phyloP scores from a whole-genome alignment of 2,888 invertebrate genomes.

The Dysmachus trigonus region DNA sequence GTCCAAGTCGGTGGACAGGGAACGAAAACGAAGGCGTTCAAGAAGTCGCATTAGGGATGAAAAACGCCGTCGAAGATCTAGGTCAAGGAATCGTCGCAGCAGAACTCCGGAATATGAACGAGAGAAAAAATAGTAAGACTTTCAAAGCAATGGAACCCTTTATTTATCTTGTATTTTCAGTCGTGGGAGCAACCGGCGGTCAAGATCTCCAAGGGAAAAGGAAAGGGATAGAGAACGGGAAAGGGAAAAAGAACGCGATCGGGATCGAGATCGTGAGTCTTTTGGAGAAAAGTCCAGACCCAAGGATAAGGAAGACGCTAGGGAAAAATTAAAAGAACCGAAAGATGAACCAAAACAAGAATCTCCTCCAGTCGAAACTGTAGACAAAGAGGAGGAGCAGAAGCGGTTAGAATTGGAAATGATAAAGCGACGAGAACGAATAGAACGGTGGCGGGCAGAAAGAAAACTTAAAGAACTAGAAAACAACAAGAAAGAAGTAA shows the following conservation, averaged over 20 bases:
- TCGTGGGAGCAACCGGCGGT: constrained; percentile 50
- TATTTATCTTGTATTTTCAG: constrained; percentile 1
- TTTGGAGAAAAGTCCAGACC: constrained; percentile 51
- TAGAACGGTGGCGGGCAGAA: constrained; percentile 95
- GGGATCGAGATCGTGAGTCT: constrained; percentile 65
- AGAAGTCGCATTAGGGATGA: constrained; percentile 69
- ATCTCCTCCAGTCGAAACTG: constrained; percentile 65
- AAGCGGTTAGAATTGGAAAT: constrained; percentile 91
- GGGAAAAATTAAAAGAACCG: constrained; percentile 56
- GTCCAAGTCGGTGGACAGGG: constrained; percentile 70
- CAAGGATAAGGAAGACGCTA: constrained; percentile 51
- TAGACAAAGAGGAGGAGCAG: constrained; percentile 86
- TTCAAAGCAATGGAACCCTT: neutral
- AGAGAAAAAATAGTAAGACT: constrained; percentile 45
- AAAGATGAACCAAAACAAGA: constrained; percentile 52
- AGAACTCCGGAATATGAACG: constrained; percentile 29
- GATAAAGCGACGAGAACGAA: constrained; percentile 93
- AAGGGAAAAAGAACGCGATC: constrained; percentile 71
- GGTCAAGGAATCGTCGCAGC: constrained; percentile 30
- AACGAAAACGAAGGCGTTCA: constrained; percentile 70
- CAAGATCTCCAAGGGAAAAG: constrained; percentile 50
- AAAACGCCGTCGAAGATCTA: constrained; percentile 29
- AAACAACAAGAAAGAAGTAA: constrained; percentile 80
- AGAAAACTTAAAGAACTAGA: constrained; percentile 88
- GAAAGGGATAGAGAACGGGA: constrained; percentile 66